These are phyloP conservation scores for Bostrychus sinensis DNA, from an alignment of 2,113 vertebrate species.

Conservation along the genomic window DNA sequence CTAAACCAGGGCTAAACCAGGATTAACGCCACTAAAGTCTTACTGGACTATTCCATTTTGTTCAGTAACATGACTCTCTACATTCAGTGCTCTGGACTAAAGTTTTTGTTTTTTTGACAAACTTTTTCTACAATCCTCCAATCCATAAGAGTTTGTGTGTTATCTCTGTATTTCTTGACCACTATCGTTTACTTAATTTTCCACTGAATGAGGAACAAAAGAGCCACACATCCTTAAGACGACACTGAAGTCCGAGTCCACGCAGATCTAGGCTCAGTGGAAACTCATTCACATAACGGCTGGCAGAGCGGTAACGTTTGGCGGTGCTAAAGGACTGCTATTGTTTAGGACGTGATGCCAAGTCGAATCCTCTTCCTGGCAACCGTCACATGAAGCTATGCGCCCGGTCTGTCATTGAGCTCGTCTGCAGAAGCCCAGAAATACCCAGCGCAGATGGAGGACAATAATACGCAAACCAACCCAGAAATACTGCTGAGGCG, in stretches of 20 bases:
- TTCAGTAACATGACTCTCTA: too few relatives aligned
- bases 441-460: constrained; percentile 13
- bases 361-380: constrained; percentile 33
- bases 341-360: constrained; percentile 23
- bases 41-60: too few relatives aligned
- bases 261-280: constrained; percentile 9
- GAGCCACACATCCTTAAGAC: not conserved
- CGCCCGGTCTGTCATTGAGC: not conserved
- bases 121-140: too few relatives aligned
- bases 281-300: constrained; percentile 42
- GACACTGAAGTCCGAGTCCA: constrained; percentile 18
- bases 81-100: too few relatives aligned
- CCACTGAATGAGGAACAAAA: too few relatives aligned
- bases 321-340: constrained; percentile 31
- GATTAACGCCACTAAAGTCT: too few relatives aligned
- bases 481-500: not conserved
- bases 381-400: constrained; percentile 11
- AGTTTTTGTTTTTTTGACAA: too few relatives aligned
- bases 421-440: constrained; percentile 26
- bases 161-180: too few relatives aligned
- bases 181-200: too few relatives aligned
- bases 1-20: too few relatives aligned
- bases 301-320: constrained; percentile 47
- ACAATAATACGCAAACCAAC: not conserved
- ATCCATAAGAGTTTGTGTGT: not conserved